Percentiles rank a stretch among this genome's conserved stretches.
Conservation (phyloP, 2,797 vertebrate species). For the Schizopygopsis pylzovi region DNA sequence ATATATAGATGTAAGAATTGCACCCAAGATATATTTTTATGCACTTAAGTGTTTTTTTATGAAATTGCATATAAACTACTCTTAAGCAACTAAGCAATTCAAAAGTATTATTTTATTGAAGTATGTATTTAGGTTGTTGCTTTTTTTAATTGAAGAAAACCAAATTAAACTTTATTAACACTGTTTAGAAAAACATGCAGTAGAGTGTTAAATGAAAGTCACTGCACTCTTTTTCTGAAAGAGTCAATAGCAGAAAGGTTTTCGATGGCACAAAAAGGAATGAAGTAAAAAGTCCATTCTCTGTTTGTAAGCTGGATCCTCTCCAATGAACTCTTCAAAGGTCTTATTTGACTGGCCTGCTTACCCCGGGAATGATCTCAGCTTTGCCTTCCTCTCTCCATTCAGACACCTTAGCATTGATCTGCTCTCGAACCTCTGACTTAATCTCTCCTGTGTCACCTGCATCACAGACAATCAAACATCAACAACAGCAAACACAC, state of each 20-base stretch:
- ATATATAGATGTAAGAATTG: background rate
- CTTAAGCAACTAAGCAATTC: background rate
- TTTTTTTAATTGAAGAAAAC: background rate
- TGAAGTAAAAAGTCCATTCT: background rate
- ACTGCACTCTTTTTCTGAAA: background rate
- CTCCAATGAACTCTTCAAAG: background rate
- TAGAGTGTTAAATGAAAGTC: background rate
- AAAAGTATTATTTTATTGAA: background rate
- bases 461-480: conserved; percentile 53
- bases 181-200: background rate
- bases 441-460: conserved; percentile 96
- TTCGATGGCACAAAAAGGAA: background rate
- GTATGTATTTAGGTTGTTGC: background rate
- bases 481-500: background rate
- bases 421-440: conserved; percentile 94
- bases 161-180: background rate
- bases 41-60: no score
- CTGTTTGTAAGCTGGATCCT: background rate
- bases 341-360: background rate
- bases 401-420: conserved; percentile 95
- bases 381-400: conserved; percentile 97
- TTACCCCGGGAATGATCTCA: conserved; percentile 93
- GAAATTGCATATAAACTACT: no score
- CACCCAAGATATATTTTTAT: no score
- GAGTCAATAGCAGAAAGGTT: background rate